phyloP scores from a whole-genome alignment of 2,797 vertebrate genomes.

The Alca torda region DNA sequence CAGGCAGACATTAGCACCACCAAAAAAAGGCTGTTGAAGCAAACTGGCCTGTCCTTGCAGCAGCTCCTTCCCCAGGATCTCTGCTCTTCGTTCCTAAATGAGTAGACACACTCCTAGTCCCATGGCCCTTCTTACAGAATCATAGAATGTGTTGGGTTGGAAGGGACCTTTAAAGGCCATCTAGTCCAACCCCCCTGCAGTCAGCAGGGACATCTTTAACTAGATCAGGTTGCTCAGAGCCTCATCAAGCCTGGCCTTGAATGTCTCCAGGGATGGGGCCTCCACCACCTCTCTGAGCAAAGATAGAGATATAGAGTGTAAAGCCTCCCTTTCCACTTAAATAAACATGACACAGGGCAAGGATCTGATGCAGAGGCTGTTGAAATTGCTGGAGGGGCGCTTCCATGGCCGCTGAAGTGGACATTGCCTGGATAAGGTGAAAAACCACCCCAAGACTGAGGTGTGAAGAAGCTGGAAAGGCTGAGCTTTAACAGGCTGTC shows the following conservation, averaged over 20 bases:
- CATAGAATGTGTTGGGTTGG: no score
- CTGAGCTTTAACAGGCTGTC: not conserved
- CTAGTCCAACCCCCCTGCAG: no score
- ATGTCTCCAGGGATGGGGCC: no score
- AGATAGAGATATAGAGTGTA: not conserved
- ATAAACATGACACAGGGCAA: not conserved
- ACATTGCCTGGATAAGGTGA: not conserved
- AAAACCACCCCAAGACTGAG: not conserved
- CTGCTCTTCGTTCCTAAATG: not conserved
- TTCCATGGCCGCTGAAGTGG: not conserved
- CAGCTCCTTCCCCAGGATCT: not conserved
- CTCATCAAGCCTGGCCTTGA: no score
- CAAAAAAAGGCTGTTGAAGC: not conserved
- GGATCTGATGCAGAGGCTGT: not conserved
- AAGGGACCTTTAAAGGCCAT: no score
- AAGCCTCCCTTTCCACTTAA: not conserved
- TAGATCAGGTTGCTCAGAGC: no score
- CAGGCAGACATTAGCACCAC: not conserved
- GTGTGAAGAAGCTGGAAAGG: not conserved
- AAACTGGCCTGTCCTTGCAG: not conserved
- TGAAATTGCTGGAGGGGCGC: not conserved
- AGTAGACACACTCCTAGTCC: not conserved
- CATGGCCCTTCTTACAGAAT: not conserved
- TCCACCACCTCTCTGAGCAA: no score
- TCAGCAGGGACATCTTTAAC: no score